These are phyloP conservation scores for Chrysina gloriosa DNA, from an alignment of 2,888 invertebrate genomes.

Conservation along the genomic window DNA sequence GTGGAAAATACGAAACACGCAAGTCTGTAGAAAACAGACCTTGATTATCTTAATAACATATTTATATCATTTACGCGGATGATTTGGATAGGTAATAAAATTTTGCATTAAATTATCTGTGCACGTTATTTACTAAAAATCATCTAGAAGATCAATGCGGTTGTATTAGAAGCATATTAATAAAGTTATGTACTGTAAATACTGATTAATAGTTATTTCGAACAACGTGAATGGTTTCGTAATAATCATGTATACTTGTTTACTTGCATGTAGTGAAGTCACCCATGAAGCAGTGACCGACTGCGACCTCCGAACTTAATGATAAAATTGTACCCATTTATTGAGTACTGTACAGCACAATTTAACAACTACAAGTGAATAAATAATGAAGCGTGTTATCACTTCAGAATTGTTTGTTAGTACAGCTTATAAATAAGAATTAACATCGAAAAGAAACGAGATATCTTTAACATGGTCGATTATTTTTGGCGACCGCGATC, in stretches of 20 bases:
- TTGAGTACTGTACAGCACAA: neutral
- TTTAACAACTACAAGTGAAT: slow-evolving; percentile 5
- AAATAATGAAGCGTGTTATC: neutral
- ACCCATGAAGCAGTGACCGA: slow-evolving; percentile 30
- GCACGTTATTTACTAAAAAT: too few species aligned
- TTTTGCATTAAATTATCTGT: too few species aligned
- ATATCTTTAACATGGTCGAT: slow-evolving; percentile 22
- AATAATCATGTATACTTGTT: slow-evolving; percentile 42
- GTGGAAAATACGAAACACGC: too few species aligned
- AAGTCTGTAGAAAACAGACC: too few species aligned
- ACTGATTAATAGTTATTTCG: slow-evolving; percentile 31
- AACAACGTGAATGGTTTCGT: slow-evolving; percentile 37
- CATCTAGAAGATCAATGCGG: too few species aligned
- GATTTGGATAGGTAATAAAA: too few species aligned
- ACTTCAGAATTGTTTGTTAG: slow-evolving; percentile 25
- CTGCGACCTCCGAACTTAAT: slow-evolving; percentile 30
- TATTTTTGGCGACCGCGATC: slow-evolving; percentile 27
- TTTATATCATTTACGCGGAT: too few species aligned
- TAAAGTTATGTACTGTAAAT: slow-evolving; percentile 4
- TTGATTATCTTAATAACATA: too few species aligned
- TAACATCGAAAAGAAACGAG: slow-evolving; percentile 4
- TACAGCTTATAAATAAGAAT: slow-evolving; percentile 32
- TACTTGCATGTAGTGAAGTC: slow-evolving; percentile 33
- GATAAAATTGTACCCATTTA: slow-evolving; percentile 28
- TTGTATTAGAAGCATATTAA: neutral